Conservation (phyloP, 2,797 vertebrate genomes). For the Rhinoraja longicauda region DNA sequence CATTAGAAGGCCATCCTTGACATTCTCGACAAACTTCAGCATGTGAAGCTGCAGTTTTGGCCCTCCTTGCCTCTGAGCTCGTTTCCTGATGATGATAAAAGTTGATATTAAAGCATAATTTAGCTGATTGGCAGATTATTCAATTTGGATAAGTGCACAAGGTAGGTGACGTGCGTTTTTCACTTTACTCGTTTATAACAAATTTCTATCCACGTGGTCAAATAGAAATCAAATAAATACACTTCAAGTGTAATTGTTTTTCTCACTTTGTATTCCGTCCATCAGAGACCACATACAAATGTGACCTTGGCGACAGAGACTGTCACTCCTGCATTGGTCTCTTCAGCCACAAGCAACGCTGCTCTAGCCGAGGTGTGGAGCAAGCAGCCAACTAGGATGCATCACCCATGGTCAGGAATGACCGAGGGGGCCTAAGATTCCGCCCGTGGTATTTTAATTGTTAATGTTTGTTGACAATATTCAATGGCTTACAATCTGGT, state of each 20-base stretch:
- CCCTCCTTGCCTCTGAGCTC: background rate
- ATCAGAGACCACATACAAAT: too few relatives aligned
- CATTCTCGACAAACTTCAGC: background rate
- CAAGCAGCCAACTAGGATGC: too few relatives aligned
- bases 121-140: background rate
- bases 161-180: background rate
- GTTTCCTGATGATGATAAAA: background rate
- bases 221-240: background rate
- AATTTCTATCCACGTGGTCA: background rate
- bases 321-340: too few relatives aligned
- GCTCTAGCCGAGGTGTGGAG: too few relatives aligned
- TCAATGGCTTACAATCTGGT: background rate
- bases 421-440: too few relatives aligned
- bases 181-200: background rate
- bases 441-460: too few relatives aligned
- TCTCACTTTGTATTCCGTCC: background rate
- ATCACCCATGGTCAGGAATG: too few relatives aligned
- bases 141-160: background rate
- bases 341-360: too few relatives aligned
- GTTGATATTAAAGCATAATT: background rate
- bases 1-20: background rate
- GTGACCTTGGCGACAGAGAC: too few relatives aligned
- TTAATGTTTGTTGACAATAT: background rate
- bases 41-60: background rate
- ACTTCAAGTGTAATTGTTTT: background rate